These are phyloP conservation scores for Myripristis murdjan DNA, from an alignment of 2,797 vertebrate species.

Conservation along the genomic window DNA sequence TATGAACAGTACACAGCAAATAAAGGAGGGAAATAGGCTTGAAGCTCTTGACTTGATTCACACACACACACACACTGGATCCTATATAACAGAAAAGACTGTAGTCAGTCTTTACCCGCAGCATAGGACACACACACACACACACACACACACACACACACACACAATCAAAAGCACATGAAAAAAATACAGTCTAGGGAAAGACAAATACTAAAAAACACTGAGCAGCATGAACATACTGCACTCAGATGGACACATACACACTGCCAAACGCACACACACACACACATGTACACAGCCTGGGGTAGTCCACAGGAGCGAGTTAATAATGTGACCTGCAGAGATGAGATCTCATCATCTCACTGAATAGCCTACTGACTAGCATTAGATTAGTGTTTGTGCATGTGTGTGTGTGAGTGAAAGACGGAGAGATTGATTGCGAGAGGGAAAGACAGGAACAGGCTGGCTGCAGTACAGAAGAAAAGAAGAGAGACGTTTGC, in stretches of 20 bases:
- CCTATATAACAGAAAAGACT: not conserved
- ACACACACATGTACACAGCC: conserved; percentile 34
- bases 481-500: conserved; percentile 2
- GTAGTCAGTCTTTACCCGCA: not conserved
- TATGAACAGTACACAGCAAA: conserved; percentile 1
- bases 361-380: conserved; percentile 53
- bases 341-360: conserved; percentile 60
- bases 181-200: not conserved
- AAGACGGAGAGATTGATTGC: not conserved
- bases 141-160: not conserved
- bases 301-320: conserved; percentile 40
- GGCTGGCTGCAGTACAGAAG: not conserved
- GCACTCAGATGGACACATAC: not conserved
- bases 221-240: no score
- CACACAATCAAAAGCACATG: not conserved
- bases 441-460: conserved; percentile 30
- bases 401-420: conserved; percentile 11
- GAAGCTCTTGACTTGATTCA: conserved; percentile 11
- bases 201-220: no score
- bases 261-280: not conserved
- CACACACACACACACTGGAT: conserved; percentile 14
- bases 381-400: conserved; percentile 55
- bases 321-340: conserved; percentile 66
- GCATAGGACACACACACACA: not conserved
- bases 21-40: conserved; percentile 13